Base-by-base conservation (phyloP, 2,797 vertebrate genomes). In the Enteromius unitaeniatus region DNA sequence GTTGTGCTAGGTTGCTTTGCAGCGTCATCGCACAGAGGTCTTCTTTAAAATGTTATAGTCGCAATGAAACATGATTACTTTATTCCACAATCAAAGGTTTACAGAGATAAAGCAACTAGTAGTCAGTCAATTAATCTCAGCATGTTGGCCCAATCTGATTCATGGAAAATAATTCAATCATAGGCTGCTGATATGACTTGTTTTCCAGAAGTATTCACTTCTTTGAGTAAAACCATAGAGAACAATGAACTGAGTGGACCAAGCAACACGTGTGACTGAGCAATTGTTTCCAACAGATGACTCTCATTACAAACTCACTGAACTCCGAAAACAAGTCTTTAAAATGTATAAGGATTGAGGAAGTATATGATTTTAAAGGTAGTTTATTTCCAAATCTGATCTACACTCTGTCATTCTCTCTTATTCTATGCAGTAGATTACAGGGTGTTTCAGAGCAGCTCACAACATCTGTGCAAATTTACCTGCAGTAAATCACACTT, bases 391-490 rank as follows among this genome's bases (percentile, higher is more conserved):
- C n/a, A 28, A 19, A 67, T 17, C 51, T 3, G 40, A 67, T 28
- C 26, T 34, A 19, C 10, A 14, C 4, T 79, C 68, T 84, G 26
- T 77, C 55, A 17, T 26, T 79, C 87, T 79, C 87, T 85, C 84
- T 84, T 84, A 65, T 88, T 85, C 84, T 86, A 88, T 84, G 86
- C 87, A 86, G 90, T 88, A 90, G 89, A 92, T 93, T 90, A 89
- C 31, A 88, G 86, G 60, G 76, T 17, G 58, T 84, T 86, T 79
- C 78, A 87, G 81, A 87, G 87, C 64, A 34, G 73, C 58, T 88
- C 60, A 77, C 74, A 64, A 73, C 72, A 84, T 87, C 69, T 2
- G 78, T 86, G 85, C 64, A 87, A 85, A 90, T 85, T 86, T 87
- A 78, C 90, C 90, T 91, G 88, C 77, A 86, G 87, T 89, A 88